Percentiles rank a stretch among this genome's conserved stretches.
phyloP scores from a whole-genome alignment of 2,113 vertebrate species.

The Sinocyclocheilus maitianheensis region DNA sequence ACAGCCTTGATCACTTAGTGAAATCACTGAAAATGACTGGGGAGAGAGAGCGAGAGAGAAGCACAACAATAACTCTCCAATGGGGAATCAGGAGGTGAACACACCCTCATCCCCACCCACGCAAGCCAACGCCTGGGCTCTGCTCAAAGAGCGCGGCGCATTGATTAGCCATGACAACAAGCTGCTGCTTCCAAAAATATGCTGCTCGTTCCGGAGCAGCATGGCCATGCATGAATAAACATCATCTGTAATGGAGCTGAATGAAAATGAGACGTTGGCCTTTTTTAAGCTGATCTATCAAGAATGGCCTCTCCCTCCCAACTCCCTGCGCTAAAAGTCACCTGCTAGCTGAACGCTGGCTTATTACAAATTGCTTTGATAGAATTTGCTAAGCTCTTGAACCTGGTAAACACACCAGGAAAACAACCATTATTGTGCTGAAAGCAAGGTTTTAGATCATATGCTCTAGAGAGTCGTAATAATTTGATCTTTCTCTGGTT shows the following conservation, averaged over 20 bases:
- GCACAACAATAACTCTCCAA: neutral
- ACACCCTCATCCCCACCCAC: slow-evolving; percentile 45
- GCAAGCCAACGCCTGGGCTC: slow-evolving; percentile 35
- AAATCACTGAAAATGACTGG: neutral
- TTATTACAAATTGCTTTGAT: slow-evolving; percentile 46
- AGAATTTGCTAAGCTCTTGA: slow-evolving; percentile 12
- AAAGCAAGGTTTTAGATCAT: slow-evolving; percentile 9
- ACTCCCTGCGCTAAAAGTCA: slow-evolving; percentile 38
- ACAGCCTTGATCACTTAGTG: slow-evolving; percentile 16
- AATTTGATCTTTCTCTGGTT: slow-evolving; percentile 1
- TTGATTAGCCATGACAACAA: slow-evolving; percentile 79
- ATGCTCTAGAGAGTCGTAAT: neutral
- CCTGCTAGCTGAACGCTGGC: slow-evolving; percentile 42
- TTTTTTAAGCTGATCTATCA: slow-evolving; percentile 46
- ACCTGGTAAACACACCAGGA: slow-evolving; percentile 23
- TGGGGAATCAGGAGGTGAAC: neutral
- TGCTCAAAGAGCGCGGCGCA: slow-evolving; percentile 69
- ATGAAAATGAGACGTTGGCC: slow-evolving; percentile 69
- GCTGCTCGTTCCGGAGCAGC: slow-evolving; percentile 64
- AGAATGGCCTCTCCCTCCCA: slow-evolving; percentile 14
- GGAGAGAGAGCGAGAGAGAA: neutral
- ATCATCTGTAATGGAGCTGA: slow-evolving; percentile 75
- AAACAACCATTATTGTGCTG: slow-evolving; percentile 2
- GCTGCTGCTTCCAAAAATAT: slow-evolving; percentile 74
- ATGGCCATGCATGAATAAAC: slow-evolving; percentile 77